Evolutionary conservation across 1,140 invertebrate species (phyloP), one percentile per base, ranked within the genome.

Genomic region (Ips typographus): DNA sequence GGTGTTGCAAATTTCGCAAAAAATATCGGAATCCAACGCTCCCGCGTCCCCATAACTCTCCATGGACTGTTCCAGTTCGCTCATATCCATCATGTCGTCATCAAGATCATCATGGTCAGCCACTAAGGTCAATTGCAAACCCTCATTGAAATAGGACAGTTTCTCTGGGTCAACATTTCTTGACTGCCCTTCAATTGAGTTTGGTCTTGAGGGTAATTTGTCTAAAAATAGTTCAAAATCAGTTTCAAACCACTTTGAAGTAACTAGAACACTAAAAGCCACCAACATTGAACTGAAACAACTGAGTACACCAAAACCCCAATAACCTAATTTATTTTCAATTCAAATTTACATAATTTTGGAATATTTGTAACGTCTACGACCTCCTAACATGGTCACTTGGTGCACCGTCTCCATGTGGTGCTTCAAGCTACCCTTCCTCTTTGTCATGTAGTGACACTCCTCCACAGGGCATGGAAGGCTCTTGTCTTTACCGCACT

Each of bases 401-500:
- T 58, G 37, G 47, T 72, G 71, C n/a, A 64, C 49, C 2, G 49
- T 72, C 4, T 71, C 70, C 52, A 81, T 62, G 52, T 83, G 82
- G 40, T 77, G 76, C 72, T 82, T 83, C 39, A 82, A 47, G 56
- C 81, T 81, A 36, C 79, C 78, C 64, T 82, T 83, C 71, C 83
- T 82, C 58, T 81, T 79, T 1, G 84, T 78, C 72, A 75, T 80
- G 71, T 80, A 82, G 6, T 2, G 7, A n/a, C 71, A 72, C n/a
- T n/a, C 44, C 5, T 64, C n/a, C 1, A 63, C 40, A 3, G 53
- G 4, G 40, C 71, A 72, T 37, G 64, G 40, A 2, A 66, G 49
- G 36, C 43, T 55, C 22, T 63, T 69, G 38, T 47, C 68, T 72
- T 87, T 86, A 7, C 87, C 85, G 77, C 89, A 91, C 76, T 90